Percentiles rank a stretch among this genome's conserved stretches.
Evolutionary conservation across 2,113 vertebrate species (phyloP).

Genomic region (Rhegmatorhina hoffmannsi): DNA sequence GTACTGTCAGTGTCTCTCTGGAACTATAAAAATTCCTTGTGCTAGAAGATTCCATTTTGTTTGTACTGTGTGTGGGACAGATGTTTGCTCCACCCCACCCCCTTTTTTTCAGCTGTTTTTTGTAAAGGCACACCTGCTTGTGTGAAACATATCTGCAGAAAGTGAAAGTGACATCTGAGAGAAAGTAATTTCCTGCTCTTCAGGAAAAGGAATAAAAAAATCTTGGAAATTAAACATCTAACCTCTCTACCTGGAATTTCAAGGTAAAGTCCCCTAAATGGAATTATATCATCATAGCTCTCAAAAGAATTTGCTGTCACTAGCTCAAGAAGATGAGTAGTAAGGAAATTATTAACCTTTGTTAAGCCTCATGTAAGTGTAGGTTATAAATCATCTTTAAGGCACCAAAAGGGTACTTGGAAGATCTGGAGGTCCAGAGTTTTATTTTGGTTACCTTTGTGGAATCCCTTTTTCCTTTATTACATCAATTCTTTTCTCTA

Average conservation of each 20-base stretch:
- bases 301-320: not conserved
- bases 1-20: not conserved
- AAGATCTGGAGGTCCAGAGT: not conserved
- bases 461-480: not conserved
- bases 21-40: not conserved
- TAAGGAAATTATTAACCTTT: not conserved
- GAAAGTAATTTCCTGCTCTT: not conserved
- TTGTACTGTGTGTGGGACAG: not conserved
- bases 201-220: not conserved
- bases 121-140: not conserved
- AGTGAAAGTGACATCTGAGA: constrained; percentile 10
- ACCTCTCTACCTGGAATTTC: not conserved
- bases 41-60: not conserved
- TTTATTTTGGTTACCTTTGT: not conserved
- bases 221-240: not conserved
- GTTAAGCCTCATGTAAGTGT: not conserved
- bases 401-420: not conserved
- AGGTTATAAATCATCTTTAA: not conserved
- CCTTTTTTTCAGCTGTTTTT: not conserved
- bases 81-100: not conserved
- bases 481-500: not conserved
- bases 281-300: not conserved
- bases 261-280: not conserved
- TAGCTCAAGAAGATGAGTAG: not conserved
- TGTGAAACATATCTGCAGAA: not conserved